Conservation (phyloP, 2,797 vertebrate species). For the Spinus olivaceus region DNA sequence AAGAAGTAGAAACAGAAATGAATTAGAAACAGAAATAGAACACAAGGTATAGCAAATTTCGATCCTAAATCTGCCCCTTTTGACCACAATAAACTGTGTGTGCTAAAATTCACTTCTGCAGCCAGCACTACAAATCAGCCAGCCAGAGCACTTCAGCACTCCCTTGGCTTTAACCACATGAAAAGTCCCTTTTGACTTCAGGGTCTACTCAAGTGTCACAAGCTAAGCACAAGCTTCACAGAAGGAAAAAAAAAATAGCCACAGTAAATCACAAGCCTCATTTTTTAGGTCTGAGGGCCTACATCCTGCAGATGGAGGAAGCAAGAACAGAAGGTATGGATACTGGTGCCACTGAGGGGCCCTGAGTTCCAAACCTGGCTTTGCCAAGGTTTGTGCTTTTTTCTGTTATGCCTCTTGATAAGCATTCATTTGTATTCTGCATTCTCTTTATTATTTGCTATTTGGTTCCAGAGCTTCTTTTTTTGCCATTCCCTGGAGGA, state of each 20-base stretch:
- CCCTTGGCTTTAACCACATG: not conserved
- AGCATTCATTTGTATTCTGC: not conserved
- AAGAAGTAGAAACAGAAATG: not conserved
- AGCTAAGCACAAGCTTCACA: not conserved
- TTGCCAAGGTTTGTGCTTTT: not conserved
- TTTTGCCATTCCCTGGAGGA: not conserved
- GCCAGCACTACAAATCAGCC: conserved; percentile 2
- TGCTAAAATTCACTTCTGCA: not conserved
- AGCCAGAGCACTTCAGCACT: not conserved
- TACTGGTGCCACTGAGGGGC: not conserved
- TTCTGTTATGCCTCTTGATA: not conserved
- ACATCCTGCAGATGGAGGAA: not conserved
- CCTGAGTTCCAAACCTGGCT: not conserved
- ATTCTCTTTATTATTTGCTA: not conserved
- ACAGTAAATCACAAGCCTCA: conserved; percentile 1
- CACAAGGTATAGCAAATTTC: not conserved
- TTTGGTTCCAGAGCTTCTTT: not conserved
- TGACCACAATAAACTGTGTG: not conserved
- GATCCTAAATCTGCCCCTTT: not conserved
- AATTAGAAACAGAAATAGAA: not conserved
- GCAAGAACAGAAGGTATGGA: not conserved
- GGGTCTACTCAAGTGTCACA: not conserved
- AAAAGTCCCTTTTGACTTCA: conserved; percentile 16
- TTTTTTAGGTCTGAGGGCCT: not conserved
- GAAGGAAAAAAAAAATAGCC: not conserved